phyloP scores from a whole-genome alignment of 1,140 invertebrate species.

The Piezodorus guildinii region DNA sequence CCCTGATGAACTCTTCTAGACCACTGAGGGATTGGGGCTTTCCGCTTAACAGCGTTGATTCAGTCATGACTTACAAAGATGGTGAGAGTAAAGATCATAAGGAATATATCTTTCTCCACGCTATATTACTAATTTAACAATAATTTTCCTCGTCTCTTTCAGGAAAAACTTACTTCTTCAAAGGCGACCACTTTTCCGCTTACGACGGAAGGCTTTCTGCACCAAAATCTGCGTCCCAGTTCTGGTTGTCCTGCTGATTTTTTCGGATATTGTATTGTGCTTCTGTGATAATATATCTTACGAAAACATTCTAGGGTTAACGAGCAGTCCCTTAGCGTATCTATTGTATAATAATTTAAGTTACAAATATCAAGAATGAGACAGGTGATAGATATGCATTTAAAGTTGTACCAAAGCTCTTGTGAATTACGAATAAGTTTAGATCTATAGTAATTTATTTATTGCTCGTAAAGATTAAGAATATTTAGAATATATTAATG shows the following conservation, averaged over 20 bases:
- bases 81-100: constrained; percentile 33
- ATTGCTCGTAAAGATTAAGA: no score
- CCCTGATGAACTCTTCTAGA: constrained; percentile 42
- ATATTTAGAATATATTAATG: no score
- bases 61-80: constrained; percentile 50
- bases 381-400: no score
- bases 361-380: no score
- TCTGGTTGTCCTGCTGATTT: constrained; percentile 66
- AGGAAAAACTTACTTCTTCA: constrained; percentile 92
- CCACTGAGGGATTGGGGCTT: constrained; percentile 48
- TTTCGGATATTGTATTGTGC: no score
- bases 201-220: constrained; percentile 78
- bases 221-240: constrained; percentile 54
- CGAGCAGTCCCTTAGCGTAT: no score
- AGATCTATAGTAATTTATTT: no score
- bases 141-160: not conserved
- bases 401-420: no score
- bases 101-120: not conserved
- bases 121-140: not conserved
- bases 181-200: constrained; percentile 78
- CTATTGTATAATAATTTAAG: no score
- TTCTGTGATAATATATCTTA: no score
- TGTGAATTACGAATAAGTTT: no score
- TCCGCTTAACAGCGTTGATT: constrained; percentile 49
- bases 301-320: no score